These are phyloP conservation scores for Ailuropoda melanoleuca DNA, from an alignment of 2,113 vertebrate species.

Conservation along the genomic window DNA sequence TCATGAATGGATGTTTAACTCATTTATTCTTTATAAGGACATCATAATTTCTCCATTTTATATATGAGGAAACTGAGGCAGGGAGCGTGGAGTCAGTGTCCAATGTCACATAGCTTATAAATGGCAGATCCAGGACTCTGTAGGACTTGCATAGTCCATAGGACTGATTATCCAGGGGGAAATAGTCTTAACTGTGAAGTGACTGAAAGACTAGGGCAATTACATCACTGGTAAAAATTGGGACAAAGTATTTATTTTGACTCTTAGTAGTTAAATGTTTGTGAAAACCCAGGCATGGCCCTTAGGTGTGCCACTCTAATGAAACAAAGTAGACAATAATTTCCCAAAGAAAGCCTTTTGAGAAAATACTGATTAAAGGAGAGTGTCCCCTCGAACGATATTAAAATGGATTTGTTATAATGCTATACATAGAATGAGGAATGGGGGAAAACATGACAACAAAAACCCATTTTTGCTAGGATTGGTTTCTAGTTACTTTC, in stretches of 20 bases:
- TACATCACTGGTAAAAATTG: not conserved
- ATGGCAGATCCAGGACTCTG: not conserved
- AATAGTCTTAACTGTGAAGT: not conserved
- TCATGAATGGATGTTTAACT: not conserved
- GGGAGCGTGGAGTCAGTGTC: not conserved
- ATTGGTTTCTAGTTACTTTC: not conserved
- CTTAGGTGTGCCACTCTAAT: not conserved
- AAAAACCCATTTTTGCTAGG: not conserved
- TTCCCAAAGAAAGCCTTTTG: not conserved
- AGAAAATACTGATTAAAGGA: slow-evolving; percentile 44
- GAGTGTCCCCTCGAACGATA: not conserved
- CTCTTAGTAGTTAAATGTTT: not conserved
- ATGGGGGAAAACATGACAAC: not conserved
- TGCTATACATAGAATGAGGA: not conserved
- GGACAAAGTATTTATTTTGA: not conserved
- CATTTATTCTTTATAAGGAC: not conserved
- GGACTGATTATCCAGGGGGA: not conserved
- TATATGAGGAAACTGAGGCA: not conserved
- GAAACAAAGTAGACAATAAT: not conserved
- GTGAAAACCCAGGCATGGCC: not conserved
- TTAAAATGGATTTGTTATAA: slow-evolving; percentile 51
- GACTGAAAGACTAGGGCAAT: not conserved
- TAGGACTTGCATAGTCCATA: not conserved
- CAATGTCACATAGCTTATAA: not conserved
- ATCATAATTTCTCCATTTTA: not conserved